Percentiles rank a stretch among this genome's conserved stretches.
These are phyloP conservation scores for Mya arenaria DNA, from an alignment of 1,140 invertebrate species.

Conservation along the genomic window DNA sequence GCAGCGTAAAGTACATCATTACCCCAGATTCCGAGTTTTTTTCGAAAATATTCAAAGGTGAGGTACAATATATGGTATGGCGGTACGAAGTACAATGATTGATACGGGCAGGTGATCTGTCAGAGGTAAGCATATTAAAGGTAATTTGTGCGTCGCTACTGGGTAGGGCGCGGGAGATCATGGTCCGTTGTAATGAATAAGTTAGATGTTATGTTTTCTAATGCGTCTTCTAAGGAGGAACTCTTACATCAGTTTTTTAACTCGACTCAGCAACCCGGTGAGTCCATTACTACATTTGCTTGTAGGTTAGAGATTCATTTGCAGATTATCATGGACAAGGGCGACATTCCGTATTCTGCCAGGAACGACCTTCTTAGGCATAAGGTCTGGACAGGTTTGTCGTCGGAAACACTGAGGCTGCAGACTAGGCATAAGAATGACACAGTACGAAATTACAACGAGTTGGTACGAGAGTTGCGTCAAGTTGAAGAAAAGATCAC, in stretches of 20 bases:
- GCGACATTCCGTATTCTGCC: too few species aligned
- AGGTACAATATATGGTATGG: conserved; percentile 5
- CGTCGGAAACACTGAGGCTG: background rate
- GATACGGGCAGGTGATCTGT: too few species aligned
- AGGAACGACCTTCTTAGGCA: too few species aligned
- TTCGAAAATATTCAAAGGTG: background rate
- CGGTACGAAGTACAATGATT: conserved; percentile 1
- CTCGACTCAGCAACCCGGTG: background rate
- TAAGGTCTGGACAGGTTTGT: background rate
- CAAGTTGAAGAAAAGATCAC: too few species aligned
- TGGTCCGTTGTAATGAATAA: background rate
- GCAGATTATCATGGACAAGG: background rate
- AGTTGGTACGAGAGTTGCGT: background rate
- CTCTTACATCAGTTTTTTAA: background rate
- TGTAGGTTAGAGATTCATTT: conserved; percentile 12
- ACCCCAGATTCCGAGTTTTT: too few species aligned
- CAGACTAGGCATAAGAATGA: conserved; percentile 20
- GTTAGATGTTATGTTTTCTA: conserved; percentile 11
- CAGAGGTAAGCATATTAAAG: background rate
- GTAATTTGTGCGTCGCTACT: background rate
- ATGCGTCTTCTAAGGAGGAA: conserved; percentile 3
- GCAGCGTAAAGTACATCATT: too few species aligned
- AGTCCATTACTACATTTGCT: background rate
- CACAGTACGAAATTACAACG: background rate
- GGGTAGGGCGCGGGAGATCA: background rate